These are phyloP conservation scores for Adrianichthys oophorus DNA, from an alignment of 2,797 vertebrate genomes.

Conservation along the genomic window DNA sequence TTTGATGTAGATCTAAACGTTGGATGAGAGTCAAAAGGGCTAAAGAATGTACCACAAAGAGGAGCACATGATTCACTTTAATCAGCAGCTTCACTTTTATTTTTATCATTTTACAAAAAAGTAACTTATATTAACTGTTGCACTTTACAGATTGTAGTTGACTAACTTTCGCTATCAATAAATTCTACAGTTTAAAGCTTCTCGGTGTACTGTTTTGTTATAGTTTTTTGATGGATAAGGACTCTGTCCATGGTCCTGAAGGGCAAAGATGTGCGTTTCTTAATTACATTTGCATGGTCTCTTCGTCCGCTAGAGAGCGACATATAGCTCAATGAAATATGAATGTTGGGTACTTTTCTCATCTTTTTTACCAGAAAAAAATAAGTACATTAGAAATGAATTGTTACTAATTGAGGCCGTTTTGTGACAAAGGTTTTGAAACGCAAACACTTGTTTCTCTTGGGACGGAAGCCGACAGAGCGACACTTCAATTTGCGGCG, in stretches of 20 bases:
- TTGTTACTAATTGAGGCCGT: background rate
- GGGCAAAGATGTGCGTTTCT: background rate
- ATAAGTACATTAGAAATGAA: no score
- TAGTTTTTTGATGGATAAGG: background rate
- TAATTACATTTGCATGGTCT: background rate
- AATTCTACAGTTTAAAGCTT: slow-evolving; percentile 28
- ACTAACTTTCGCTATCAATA: slow-evolving; percentile 31
- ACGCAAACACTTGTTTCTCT: slow-evolving; percentile 33
- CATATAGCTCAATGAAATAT: slow-evolving; percentile 2
- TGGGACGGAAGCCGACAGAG: slow-evolving; percentile 6
- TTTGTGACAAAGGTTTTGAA: slow-evolving; percentile 19
- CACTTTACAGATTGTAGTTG: slow-evolving; percentile 1
- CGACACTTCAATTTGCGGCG: slow-evolving; percentile 42
- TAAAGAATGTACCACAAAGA: no score
- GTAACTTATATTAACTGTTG: slow-evolving; percentile 1
- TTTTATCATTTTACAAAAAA: no score
- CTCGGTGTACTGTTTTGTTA: background rate
- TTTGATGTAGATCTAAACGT: no score
- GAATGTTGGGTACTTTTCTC: no score
- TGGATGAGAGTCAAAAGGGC: no score
- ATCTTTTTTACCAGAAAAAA: no score
- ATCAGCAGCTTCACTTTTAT: no score
- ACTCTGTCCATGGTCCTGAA: slow-evolving; percentile 74
- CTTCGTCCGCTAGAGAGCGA: slow-evolving; percentile 47
- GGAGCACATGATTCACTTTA: no score